A percentile compares a stretch with the other conserved stretches of the same genome.
Evolutionary conservation across 1,140 invertebrate genomes (phyloP).

Genomic region (Drosophila repleta): DNA sequence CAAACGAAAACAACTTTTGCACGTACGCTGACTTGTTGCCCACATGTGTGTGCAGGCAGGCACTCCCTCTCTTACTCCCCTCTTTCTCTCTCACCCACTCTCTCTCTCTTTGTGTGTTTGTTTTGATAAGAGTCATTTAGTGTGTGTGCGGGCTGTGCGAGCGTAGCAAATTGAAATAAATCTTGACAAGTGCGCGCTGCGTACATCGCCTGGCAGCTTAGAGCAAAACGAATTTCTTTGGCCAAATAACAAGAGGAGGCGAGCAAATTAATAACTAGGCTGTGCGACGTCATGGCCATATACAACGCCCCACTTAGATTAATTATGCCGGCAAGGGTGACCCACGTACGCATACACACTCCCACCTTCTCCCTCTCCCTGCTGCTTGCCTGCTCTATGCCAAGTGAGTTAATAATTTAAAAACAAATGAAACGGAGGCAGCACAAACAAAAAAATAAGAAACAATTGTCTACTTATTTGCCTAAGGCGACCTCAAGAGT

Average conservation of each 20-base stretch:
- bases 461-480: slow-evolving; percentile 29
- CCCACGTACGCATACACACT: too few species aligned
- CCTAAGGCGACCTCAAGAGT: slow-evolving; percentile 24
- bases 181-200: slow-evolving; percentile 63
- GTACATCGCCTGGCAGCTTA: slow-evolving; percentile 32
- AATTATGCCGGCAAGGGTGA: slow-evolving; percentile 39
- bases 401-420: slow-evolving; percentile 58
- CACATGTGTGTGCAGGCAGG: slow-evolving; percentile 6
- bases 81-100: neutral
- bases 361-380: too few species aligned
- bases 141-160: slow-evolving; percentile 34
- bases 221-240: slow-evolving; percentile 24
- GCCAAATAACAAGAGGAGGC: slow-evolving; percentile 12
- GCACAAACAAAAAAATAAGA: neutral
- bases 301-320: slow-evolving; percentile 35
- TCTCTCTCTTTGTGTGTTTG: slow-evolving; percentile 21
- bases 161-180: slow-evolving; percentile 65
- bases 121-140: slow-evolving; percentile 60
- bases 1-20: slow-evolving; percentile 43
- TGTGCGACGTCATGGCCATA: slow-evolving; percentile 24
- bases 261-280: slow-evolving; percentile 57
- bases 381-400: too few species aligned
- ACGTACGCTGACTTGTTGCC: slow-evolving; percentile 57
- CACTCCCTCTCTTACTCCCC: too few species aligned
- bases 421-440: slow-evolving; percentile 46